phyloP scores from a whole-genome alignment of 35 echinoderm and acorn worm genomes.

The Patiria miniata region DNA sequence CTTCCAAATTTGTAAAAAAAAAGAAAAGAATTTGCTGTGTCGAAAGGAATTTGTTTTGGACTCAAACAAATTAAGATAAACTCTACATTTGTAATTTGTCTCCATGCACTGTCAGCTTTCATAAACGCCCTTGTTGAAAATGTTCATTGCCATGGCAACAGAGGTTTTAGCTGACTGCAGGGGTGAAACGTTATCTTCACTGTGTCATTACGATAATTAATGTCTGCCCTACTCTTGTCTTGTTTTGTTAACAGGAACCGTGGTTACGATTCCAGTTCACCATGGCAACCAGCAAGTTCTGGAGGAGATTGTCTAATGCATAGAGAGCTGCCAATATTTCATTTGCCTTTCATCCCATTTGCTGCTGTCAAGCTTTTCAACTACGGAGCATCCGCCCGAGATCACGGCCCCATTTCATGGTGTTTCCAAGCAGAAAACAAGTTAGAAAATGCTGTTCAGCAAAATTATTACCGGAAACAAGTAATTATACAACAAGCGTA shows the following conservation, averaged over 20 bases:
- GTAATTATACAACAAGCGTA: too few relatives aligned
- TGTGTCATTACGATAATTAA: background rate
- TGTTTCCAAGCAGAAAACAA: too few relatives aligned
- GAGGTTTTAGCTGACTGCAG: background rate
- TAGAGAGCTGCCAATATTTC: too few relatives aligned
- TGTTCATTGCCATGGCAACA: background rate
- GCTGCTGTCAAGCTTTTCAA: too few relatives aligned
- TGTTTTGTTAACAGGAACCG: conserved; percentile 46
- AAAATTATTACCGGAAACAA: too few relatives aligned
- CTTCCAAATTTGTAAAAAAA: too few relatives aligned
- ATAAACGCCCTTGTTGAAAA: background rate
- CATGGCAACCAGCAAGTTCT: conserved; percentile 45
- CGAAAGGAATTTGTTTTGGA: background rate
- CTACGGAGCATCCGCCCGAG: too few relatives aligned
- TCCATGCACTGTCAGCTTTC: background rate
- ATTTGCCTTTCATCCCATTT: too few relatives aligned
- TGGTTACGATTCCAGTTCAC: conserved; percentile 60
- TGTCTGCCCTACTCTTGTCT: background rate
- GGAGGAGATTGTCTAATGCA: conserved; percentile 56
- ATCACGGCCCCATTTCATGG: too few relatives aligned
- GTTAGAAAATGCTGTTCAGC: too few relatives aligned
- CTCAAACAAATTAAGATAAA: background rate
- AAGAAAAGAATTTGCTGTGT: too few relatives aligned
- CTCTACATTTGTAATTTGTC: background rate
- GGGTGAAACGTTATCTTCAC: background rate